Base-by-base conservation (phyloP, 1,140 invertebrate species). In the Globodera rostochiensis region DNA sequence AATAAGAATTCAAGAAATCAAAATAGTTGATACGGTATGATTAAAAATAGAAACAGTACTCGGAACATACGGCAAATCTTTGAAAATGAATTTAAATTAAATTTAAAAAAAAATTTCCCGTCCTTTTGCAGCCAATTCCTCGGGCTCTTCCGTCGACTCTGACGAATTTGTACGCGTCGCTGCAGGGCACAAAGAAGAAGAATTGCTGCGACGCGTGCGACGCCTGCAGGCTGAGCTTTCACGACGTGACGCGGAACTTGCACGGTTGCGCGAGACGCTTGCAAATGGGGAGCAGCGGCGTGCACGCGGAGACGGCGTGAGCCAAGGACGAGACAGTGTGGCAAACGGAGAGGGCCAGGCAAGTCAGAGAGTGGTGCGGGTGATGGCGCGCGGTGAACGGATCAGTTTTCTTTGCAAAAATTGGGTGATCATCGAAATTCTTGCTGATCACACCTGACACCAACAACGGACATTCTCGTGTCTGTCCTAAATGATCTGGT, bases 121-220 rank as follows among this genome's bases (percentile, higher is more conserved):
- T 74, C 8, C n/a, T 57, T 74, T 7, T 75, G 2, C 47, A 36
- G 74, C 67, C 36, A 21, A 47, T 70, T 77, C 69, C 15, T 25
- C 21, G 9, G 75, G 53, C n/a, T 19, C 46, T 57, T 77, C 75
- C 25, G 75, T 66, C 19, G 69, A 70, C n/a, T 67, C 60, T 13
- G 75, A 47, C 19, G 46, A 77, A 49, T 47, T 49, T 15, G 69
- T 19, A 36, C 60, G 47, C 50, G 49, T 67, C 64, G 49, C 25
- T 9, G 46, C 46, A 7, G 49, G 75, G 45, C 60, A 57, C 50
- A 53, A 45, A n/a, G 11, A 60, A 64, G 25, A 47, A 25, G 36
- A 86, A 36, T 47, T 84, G 9, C 69, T 84, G n/a, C 83, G 84
- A 49, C 82, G 84, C 49, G 79, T 84, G 19, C 71, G 74, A n/a